Evolutionary conservation across 2,888 invertebrate species (phyloP).

Genomic region (Mythimna ferrago): DNA sequence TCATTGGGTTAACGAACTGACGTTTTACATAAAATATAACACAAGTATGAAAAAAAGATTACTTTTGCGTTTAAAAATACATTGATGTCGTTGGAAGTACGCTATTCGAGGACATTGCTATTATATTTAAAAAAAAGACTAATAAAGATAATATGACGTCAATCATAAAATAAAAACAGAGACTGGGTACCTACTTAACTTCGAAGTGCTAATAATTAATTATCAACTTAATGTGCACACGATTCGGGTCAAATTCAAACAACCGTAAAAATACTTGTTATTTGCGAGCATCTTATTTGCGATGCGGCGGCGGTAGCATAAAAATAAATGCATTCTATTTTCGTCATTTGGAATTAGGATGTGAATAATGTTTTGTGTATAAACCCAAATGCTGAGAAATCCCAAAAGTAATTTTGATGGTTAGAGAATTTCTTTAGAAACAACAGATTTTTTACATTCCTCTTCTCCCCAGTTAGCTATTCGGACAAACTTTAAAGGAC

Average conservation of each 20-base stretch:
- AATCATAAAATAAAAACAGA: slow-evolving; percentile 11
- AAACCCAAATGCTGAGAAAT: background rate
- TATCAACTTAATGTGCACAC: slow-evolving; percentile 1
- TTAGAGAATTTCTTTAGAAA: too few species aligned
- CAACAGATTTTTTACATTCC: background rate
- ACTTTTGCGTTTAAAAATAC: background rate
- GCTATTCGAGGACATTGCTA: background rate
- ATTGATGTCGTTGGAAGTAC: background rate
- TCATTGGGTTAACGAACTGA: slow-evolving; percentile 8
- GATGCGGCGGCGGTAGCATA: background rate
- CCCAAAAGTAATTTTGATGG: too few species aligned
- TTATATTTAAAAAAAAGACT: slow-evolving; percentile 11
- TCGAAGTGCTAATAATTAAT: background rate
- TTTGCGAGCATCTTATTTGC: background rate
- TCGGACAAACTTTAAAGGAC: background rate
- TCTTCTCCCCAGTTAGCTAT: background rate
- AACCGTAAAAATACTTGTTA: background rate
- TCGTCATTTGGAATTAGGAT: background rate
- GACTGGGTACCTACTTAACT: background rate
- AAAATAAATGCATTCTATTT: background rate
- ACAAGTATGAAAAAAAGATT: background rate
- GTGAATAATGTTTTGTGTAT: background rate
- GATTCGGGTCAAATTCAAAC: slow-evolving; percentile 1
- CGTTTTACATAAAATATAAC: background rate
- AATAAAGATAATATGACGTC: slow-evolving; percentile 12